These are phyloP conservation scores for Trichogramma pretiosum DNA, from an alignment of 1,140 invertebrate genomes.

Conservation along the genomic window DNA sequence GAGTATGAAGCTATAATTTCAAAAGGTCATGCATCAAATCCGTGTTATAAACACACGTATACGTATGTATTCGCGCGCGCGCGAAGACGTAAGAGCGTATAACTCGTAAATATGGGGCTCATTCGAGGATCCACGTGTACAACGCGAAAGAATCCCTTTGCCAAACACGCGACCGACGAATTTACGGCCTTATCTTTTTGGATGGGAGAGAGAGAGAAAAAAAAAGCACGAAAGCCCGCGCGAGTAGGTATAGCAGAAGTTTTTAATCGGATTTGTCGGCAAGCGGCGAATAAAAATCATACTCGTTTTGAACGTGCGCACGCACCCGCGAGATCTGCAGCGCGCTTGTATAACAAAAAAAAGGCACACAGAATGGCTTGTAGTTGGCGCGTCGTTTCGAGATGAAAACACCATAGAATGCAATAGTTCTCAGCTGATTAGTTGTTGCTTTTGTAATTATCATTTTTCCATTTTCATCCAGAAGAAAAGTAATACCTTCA, in stretches of 20 bases:
- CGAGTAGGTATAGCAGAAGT: conserved; percentile 20
- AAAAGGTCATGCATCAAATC: neutral
- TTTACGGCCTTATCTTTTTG: conserved; percentile 40
- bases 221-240: neutral
- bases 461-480: too few relatives aligned
- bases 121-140: too few relatives aligned
- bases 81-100: neutral
- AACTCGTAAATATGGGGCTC: conserved; percentile 4
- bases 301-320: too few relatives aligned
- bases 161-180: conserved; percentile 37
- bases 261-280: conserved; percentile 39
- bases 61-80: too few relatives aligned
- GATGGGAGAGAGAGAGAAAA: conserved; percentile 16
- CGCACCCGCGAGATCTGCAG: too few relatives aligned
- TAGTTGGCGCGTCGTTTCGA: too few relatives aligned
- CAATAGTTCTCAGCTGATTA: too few relatives aligned
- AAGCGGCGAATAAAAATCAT: conserved; percentile 8
- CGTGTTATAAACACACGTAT: neutral
- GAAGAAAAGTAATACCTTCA: too few relatives aligned
- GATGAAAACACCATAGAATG: too few relatives aligned
- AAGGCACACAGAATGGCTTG: too few relatives aligned
- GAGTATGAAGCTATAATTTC: neutral
- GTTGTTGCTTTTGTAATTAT: too few relatives aligned
- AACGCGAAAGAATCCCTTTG: conserved; percentile 41
- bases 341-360: too few relatives aligned